Conservation (phyloP, 2,888 invertebrate species). For the Caenorhabditis doughertyi region DNA sequence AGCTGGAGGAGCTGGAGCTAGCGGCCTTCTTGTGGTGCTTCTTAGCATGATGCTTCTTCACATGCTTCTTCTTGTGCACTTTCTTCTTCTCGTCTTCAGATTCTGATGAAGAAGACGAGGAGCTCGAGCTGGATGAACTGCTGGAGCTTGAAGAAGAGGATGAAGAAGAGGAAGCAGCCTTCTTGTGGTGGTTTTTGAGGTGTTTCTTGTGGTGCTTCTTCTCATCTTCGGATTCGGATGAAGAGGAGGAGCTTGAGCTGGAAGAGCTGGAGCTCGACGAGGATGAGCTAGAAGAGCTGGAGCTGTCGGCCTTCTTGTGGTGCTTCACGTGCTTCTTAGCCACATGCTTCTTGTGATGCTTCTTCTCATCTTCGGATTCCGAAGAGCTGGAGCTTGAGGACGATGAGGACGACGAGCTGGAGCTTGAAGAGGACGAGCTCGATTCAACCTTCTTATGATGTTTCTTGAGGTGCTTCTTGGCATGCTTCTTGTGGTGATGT, state of each 20-base stretch:
- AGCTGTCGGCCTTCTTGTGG: slow-evolving; percentile 49
- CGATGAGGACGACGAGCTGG: slow-evolving; percentile 7
- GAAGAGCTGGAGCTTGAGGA: slow-evolving; percentile 36
- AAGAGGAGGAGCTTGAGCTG: slow-evolving; percentile 30
- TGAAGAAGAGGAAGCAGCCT: slow-evolving; percentile 20
- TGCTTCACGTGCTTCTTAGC: slow-evolving; percentile 57
- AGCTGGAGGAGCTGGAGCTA: slow-evolving; percentile 17
- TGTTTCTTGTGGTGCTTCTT: slow-evolving; percentile 33
- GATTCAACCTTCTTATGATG: slow-evolving; percentile 26
- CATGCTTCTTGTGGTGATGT: slow-evolving; percentile 36
- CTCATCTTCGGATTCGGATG: slow-evolving; percentile 16
- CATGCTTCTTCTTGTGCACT: slow-evolving; percentile 31
- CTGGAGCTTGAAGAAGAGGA: slow-evolving; percentile 27
- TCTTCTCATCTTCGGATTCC: slow-evolving; percentile 59
- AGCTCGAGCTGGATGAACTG: slow-evolving; percentile 26
- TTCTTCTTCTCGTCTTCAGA: slow-evolving; percentile 49
- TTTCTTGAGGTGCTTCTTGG: slow-evolving; percentile 43
- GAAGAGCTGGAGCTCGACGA: slow-evolving; percentile 5
- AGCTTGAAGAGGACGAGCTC: slow-evolving; percentile 41
- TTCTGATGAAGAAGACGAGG: slow-evolving; percentile 50
- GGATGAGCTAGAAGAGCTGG: slow-evolving; percentile 14
- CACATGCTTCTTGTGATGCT: slow-evolving; percentile 30
- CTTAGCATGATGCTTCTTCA: slow-evolving; percentile 51
- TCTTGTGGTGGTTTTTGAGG: slow-evolving; percentile 23
- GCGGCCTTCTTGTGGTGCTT: slow-evolving; percentile 52